A percentile compares a stretch with the other conserved stretches of the same genome.
phyloP scores from a whole-genome alignment of 1,140 invertebrate species.

The Heterodera schachtii region DNA sequence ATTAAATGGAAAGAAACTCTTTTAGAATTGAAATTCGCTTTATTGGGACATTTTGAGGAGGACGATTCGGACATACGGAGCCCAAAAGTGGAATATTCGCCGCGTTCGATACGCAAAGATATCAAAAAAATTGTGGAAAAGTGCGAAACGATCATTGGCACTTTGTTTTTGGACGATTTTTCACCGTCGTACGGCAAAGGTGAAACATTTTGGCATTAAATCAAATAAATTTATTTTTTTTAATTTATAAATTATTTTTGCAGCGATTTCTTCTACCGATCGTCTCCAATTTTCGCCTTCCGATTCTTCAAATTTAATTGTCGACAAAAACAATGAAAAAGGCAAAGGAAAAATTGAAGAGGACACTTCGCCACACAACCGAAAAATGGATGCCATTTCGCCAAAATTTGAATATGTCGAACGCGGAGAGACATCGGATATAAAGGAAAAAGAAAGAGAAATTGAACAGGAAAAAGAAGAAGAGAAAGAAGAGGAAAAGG shows the following conservation, averaged over 20 bases:
- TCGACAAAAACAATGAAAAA: not conserved
- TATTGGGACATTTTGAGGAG: not conserved
- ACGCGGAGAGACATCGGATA: not conserved
- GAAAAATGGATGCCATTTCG: not conserved
- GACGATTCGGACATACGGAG: not conserved
- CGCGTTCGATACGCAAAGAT: not conserved
- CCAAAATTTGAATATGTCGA: not conserved
- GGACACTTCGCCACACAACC: not conserved
- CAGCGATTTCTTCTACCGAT: not conserved
- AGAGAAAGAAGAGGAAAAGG: no score
- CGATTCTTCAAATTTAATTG: not conserved
- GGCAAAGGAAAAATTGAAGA: not conserved
- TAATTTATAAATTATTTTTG: not conserved
- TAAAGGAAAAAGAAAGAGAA: not conserved
- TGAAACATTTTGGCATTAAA: not conserved
- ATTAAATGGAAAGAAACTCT: no score
- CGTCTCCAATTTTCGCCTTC: not conserved
- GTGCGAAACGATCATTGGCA: not conserved
- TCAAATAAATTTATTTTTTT: not conserved
- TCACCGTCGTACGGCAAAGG: not conserved
- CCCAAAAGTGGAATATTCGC: not conserved
- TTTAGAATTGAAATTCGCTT: not conserved
- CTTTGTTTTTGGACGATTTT: not conserved
- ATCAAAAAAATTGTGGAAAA: not conserved
- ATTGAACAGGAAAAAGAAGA: no score